Percentiles rank a stretch among this genome's conserved stretches.
These are phyloP conservation scores for Rhopalosiphum maidis DNA, from an alignment of 1,140 invertebrate species.

Conservation along the genomic window DNA sequence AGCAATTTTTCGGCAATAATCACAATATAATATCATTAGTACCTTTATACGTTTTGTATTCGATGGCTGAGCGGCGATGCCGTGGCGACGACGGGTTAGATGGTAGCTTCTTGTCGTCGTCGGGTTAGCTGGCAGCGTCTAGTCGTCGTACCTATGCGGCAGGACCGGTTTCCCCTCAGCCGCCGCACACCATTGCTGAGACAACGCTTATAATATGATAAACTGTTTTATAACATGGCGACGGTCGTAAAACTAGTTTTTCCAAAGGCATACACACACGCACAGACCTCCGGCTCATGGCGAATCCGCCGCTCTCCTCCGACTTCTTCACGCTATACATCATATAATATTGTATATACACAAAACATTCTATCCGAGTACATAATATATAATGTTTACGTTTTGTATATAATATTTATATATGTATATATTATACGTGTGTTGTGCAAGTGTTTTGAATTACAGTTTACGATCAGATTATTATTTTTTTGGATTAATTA, in stretches of 20 bases:
- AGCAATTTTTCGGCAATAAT: not conserved
- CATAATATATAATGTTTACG: not conserved
- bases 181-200: not conserved
- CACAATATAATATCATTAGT: not conserved
- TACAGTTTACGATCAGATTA: not conserved
- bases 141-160: constrained; percentile 1
- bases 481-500: not conserved
- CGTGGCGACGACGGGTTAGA: not conserved
- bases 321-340: not conserved
- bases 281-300: not conserved
- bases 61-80: not conserved
- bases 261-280: constrained; percentile 34
- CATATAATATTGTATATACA: not conserved
- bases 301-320: not conserved
- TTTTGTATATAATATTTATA: not conserved
- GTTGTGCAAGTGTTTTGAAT: not conserved
- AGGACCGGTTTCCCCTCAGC: constrained; percentile 37
- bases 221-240: constrained; percentile 52
- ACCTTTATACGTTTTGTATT: not conserved
- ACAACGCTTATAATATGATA: constrained; percentile 45
- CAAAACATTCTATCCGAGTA: not conserved
- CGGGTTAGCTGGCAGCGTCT: constrained; percentile 18
- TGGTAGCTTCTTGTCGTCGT: not conserved
- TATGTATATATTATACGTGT: not conserved
- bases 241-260: constrained; percentile 49